phyloP scores from a whole-genome alignment of 2,113 vertebrate genomes.

The Halichoeres trimaculatus region DNA sequence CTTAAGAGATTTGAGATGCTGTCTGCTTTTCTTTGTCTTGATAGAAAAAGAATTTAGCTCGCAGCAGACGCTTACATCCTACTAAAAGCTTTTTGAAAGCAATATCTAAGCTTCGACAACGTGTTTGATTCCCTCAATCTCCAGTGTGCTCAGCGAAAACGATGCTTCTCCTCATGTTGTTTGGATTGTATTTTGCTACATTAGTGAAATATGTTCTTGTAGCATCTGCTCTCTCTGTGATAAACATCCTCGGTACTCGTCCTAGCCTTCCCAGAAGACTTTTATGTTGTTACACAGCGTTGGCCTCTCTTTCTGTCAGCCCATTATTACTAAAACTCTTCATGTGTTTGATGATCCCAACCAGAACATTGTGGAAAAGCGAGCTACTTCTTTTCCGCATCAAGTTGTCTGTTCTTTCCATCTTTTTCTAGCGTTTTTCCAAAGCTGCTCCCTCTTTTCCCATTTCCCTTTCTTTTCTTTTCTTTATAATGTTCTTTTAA shows the following conservation, averaged over 20 bases:
- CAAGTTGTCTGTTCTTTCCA: constrained; percentile 29
- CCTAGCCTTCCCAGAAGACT: background rate
- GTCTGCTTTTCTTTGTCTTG: constrained; percentile 45
- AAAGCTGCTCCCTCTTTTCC: constrained; percentile 24
- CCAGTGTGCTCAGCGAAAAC: constrained; percentile 38
- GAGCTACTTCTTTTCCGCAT: constrained; percentile 36
- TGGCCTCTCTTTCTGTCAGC: background rate
- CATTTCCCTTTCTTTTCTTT: constrained; percentile 22
- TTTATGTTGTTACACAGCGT: background rate
- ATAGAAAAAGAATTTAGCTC: constrained; percentile 37
- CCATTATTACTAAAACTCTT: constrained; percentile 10
- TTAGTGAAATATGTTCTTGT: constrained; percentile 22
- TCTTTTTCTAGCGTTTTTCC: constrained; percentile 37
- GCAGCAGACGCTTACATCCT: constrained; percentile 34
- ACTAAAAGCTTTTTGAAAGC: constrained; percentile 64
- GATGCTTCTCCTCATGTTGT: constrained; percentile 37
- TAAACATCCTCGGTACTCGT: background rate
- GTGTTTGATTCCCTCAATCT: constrained; percentile 53
- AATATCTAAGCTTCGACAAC: constrained; percentile 37
- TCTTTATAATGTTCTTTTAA: constrained; percentile 71
- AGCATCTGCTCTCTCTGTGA: background rate
- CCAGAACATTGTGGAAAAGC: constrained; percentile 20
- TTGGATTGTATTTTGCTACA: constrained; percentile 42
- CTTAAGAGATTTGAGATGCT: constrained; percentile 35
- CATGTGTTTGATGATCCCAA: constrained; percentile 12